Evolutionary conservation across 2,888 invertebrate genomes (phyloP).

Genomic region (Clostera curtula): DNA sequence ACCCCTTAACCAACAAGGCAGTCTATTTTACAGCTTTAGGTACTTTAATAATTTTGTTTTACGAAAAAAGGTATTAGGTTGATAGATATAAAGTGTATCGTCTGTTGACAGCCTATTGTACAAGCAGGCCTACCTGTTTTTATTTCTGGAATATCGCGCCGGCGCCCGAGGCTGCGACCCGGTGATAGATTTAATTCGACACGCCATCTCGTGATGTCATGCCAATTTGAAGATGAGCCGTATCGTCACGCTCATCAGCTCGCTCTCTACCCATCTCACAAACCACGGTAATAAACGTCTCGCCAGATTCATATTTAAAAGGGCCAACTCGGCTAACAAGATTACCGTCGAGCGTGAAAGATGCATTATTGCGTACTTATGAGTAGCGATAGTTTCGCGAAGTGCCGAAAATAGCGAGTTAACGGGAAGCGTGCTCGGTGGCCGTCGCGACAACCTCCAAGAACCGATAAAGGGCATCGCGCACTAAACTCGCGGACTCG

Average conservation of each 20-base stretch:
- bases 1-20: no score
- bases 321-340: constrained; percentile 21
- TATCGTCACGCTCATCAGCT: constrained; percentile 61
- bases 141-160: constrained; percentile 32
- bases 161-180: constrained; percentile 55
- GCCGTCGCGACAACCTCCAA: constrained; percentile 60
- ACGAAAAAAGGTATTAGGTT: no score
- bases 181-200: constrained; percentile 74
- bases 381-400: constrained; percentile 50
- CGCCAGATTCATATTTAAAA: constrained; percentile 20
- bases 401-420: constrained; percentile 64
- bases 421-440: constrained; percentile 56
- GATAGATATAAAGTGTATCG: no score
- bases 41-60: no score
- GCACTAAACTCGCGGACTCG: constrained; percentile 51
- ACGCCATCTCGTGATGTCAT: constrained; percentile 71
- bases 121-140: constrained; percentile 59
- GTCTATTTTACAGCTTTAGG: no score
- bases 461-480: constrained; percentile 65
- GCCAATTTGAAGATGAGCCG: constrained; percentile 56
- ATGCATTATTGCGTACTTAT: constrained; percentile 42
- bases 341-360: constrained; percentile 51
- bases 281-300: constrained; percentile 40
- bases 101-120: no score
- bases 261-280: constrained; percentile 30